phyloP scores from a whole-genome alignment of 2,113 vertebrate genomes.

The Cavia aperea region DNA sequence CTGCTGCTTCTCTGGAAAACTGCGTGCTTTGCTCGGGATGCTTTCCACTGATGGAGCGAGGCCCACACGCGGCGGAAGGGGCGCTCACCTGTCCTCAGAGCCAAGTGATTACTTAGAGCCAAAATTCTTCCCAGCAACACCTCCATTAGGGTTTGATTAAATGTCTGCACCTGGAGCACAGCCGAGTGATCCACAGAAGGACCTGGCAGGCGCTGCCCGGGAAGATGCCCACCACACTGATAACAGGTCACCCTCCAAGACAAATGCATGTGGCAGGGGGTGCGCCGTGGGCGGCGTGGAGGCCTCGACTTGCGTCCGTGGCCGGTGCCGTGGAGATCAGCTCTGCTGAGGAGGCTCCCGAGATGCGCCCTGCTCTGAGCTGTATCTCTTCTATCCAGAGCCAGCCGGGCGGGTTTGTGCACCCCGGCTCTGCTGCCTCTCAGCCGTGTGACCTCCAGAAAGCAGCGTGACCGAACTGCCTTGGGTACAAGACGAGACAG shows the following conservation, averaged over 20 bases:
- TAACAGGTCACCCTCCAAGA: rapidly evolving
- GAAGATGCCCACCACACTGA: rapidly evolving
- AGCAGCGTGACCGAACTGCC: rapidly evolving
- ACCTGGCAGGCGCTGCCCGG: rapidly evolving
- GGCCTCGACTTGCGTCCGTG: rapidly evolving
- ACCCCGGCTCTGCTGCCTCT: rapidly evolving
- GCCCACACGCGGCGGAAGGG: not conserved
- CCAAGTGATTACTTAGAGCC: not conserved
- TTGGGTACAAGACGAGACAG: rapidly evolving
- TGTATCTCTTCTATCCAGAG: rapidly evolving
- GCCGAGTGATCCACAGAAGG: rapidly evolving
- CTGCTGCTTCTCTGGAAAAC: not conserved
- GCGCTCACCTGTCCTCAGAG: not conserved
- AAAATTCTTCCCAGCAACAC: too few species aligned
- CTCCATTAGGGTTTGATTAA: not conserved
- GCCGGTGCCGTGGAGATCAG: rapidly evolving
- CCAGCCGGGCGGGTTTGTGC: rapidly evolving
- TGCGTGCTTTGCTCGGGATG: rapidly evolving
- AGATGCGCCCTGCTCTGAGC: rapidly evolving
- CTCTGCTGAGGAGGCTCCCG: rapidly evolving
- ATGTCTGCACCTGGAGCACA: rapidly evolving
- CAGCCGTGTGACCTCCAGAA: not conserved
- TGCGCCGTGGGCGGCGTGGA: rapidly evolving
- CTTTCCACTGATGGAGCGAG: not conserved
- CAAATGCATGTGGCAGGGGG: rapidly evolving